A percentile compares a stretch with the other conserved stretches of the same genome.
These are phyloP conservation scores for Cataglyphis hispanica DNA, from an alignment of 1,140 invertebrate species.

Conservation along the genomic window DNA sequence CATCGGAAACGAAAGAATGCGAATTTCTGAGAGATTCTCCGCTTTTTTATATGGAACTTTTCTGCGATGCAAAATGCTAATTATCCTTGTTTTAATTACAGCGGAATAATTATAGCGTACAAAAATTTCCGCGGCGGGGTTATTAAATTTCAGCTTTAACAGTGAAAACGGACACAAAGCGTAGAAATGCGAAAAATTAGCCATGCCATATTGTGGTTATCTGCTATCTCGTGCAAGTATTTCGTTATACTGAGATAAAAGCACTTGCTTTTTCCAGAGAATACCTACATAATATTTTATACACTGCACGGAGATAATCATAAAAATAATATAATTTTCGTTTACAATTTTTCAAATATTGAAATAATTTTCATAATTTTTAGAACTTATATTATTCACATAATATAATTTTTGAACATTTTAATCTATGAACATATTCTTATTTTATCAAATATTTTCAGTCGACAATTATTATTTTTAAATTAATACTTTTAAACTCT, in stretches of 20 bases:
- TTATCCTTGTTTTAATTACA: constrained; percentile 51
- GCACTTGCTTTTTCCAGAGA: not conserved
- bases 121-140: constrained; percentile 39
- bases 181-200: constrained; percentile 45
- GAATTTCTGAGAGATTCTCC: constrained; percentile 29
- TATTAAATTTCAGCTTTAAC: constrained; percentile 49
- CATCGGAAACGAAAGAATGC: not conserved
- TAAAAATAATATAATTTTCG: not conserved
- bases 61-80: constrained; percentile 28
- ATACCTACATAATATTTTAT: constrained; percentile 23
- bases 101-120: constrained; percentile 2
- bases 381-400: not conserved
- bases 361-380: not conserved
- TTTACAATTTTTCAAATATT: not conserved
- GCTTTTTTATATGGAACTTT: constrained; percentile 32
- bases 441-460: not conserved
- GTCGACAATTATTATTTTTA: not conserved
- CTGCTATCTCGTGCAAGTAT: constrained; percentile 34
- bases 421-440: not conserved
- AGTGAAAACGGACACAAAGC: constrained; percentile 21
- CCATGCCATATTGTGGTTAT: constrained; percentile 43
- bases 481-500: too few species aligned
- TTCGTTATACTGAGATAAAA: constrained; percentile 21
- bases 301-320: not conserved
- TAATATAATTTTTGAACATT: too few species aligned